These are phyloP conservation scores for Echeneis naucrates DNA, from an alignment of 2,797 vertebrate genomes.

Conservation along the genomic window DNA sequence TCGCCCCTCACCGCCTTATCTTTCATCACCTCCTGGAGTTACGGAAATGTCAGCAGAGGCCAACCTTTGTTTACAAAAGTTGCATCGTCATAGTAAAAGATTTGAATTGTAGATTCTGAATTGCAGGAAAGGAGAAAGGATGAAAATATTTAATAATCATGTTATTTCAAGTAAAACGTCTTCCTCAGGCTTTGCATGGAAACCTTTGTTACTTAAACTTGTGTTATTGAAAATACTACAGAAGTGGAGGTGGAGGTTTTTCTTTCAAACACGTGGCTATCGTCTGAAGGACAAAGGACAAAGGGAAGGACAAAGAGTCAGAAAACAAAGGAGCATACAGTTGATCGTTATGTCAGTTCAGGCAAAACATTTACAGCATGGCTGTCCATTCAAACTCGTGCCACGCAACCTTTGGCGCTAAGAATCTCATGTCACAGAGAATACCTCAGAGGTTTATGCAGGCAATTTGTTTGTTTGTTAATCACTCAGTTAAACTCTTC, in stretches of 20 bases:
- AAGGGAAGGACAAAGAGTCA: neutral
- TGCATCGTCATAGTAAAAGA: slow-evolving; percentile 4
- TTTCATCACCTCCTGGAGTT: too few relatives aligned
- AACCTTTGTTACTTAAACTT: neutral
- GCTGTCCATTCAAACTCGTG: neutral
- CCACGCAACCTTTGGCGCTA: neutral
- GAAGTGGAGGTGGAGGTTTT: neutral
- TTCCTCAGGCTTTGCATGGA: neutral
- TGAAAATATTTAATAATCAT: neutral
- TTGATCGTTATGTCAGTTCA: neutral
- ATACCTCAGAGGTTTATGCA: neutral
- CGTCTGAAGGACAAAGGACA: too few relatives aligned
- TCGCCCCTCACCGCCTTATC: neutral
- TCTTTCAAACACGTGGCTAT: neutral
- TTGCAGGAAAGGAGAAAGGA: neutral
- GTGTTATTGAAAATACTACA: neutral
- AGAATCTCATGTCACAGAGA: neutral
- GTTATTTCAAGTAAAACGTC: neutral
- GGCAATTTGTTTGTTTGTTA: neutral
- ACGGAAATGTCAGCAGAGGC: neutral
- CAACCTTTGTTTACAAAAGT: slow-evolving; percentile 23
- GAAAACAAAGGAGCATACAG: neutral
- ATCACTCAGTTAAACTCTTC: neutral
- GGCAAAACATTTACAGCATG: slow-evolving; percentile 6
- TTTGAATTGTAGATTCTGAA: slow-evolving; percentile 24